Evolutionary conservation across 1,140 invertebrate species (phyloP), one percentile per base, ranked within the genome.

Genomic region (Liolophura sinensis): DNA sequence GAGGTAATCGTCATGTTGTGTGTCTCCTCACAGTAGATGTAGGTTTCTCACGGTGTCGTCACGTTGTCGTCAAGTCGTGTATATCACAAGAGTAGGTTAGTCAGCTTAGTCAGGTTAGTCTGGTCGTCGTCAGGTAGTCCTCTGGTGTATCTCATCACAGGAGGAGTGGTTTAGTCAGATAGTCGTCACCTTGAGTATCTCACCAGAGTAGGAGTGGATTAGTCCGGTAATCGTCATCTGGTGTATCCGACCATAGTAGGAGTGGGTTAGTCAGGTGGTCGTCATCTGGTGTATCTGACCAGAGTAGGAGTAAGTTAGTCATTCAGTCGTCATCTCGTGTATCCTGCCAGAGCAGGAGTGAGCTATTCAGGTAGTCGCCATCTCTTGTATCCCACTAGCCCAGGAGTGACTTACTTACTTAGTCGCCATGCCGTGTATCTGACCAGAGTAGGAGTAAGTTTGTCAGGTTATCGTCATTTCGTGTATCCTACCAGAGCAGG

Each of bases 361-460:
- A n/a, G 73, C 24, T 40, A 9, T 5, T 9, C 31, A 40, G 31
- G 9, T 40, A 5, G 31, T 40, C n/a, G n/a, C n/a, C n/a, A 9
- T 40, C 31, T 40, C 9, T 3, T 40, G 31, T 40, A 40, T 40
- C 31, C 9, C 31, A 40, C 31, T 9, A 40, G 31, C 3, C 3
- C 9, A 40, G 9, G 3, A 40, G 31, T 40, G 31, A 40, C 3
- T 40, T 47, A 46, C 11, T 46, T 27, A 60, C 11, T 9, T 47
- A 40, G 27, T 46, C 49, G 9, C 27, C 50, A 54, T 52, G 9
- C 27, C 50, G 55, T 52, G 40, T 22, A 49, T 62, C 61, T 20
- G 22, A 47, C 50, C 47, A 65, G 11, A 47, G 60, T 22, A 74
- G 80, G 14, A 69, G 69, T 25, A 16, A 60, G 18, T 12, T 58